Base-by-base conservation (phyloP, 2,888 invertebrate genomes). In the Melipona beecheii region DNA sequence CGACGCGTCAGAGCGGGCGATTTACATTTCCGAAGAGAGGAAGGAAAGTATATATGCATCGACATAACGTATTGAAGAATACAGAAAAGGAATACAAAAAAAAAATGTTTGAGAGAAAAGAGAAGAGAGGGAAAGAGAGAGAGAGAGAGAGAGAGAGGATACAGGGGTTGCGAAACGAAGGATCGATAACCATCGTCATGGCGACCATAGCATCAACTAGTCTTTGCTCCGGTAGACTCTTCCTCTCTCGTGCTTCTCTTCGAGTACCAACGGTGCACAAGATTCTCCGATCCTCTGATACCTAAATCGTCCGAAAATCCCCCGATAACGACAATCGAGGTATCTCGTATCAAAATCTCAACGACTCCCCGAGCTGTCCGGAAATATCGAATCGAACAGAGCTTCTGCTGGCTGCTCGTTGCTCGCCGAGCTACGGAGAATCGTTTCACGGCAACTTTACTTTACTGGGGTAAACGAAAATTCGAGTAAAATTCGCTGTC, bases 111-210 rank as follows among this genome's bases (percentile, higher is more conserved):
- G 15, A 52, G 56, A 21, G 66, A 24, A 68, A 50, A 52, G 27
- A 68, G 21, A 19, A 19, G 27, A 75, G 5, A 5, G 19, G 31
- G 43, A 27, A 36, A 21, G 49, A 50, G 31, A 36, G 43, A 21
- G 43, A 76, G 54, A 27, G 68, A 75, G 27, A 70, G 66, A 64
- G 60, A 56, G 65, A 64, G 73, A 66, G 58, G 78, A 81, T 74
- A 65, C 64, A 70, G 77, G 50, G 50, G 73, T 78, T 36, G 71
- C 52, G 84, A 89, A 87, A 87, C 83, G 86, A 86, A 81, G 85
- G 87, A 92, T 92, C 92, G 89, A 91, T 92, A 92, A 79, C 89
- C 91, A 92, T 92, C 91, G 92, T 90, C 92, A 92, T 92, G 91
- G 90, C 90, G 90, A 92, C 92, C 91, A 91, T 90, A 86, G 86